A percentile compares a stretch with the other conserved stretches of the same genome.
These are phyloP conservation scores for Papilio demoleus DNA, from an alignment of 2,888 invertebrate genomes.

Conservation along the genomic window DNA sequence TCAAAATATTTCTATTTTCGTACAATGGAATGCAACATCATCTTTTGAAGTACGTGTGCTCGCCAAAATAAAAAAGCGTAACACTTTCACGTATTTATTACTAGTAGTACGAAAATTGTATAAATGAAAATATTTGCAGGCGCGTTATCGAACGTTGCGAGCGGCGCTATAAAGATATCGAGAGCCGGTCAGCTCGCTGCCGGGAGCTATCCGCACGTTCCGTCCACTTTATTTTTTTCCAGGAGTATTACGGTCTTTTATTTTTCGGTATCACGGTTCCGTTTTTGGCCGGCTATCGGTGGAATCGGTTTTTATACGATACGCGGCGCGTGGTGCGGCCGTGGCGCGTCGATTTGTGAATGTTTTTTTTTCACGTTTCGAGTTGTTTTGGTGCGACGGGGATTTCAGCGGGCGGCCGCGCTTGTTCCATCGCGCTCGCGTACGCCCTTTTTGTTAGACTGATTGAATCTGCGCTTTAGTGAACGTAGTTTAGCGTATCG, in stretches of 20 bases:
- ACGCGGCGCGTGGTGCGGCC: slow-evolving; percentile 54
- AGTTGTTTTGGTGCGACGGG: slow-evolving; percentile 81
- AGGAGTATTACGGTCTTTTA: slow-evolving; percentile 76
- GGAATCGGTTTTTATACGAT: slow-evolving; percentile 79
- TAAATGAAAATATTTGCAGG: slow-evolving; percentile 24
- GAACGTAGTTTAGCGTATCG: slow-evolving; percentile 77
- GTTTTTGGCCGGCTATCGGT: slow-evolving; percentile 80
- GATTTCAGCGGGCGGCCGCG: slow-evolving; percentile 72
- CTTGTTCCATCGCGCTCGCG: slow-evolving; percentile 78
- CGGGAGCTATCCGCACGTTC: slow-evolving; percentile 55
- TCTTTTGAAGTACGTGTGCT: background rate
- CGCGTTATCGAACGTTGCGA: slow-evolving; percentile 34
- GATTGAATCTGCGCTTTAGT: slow-evolving; percentile 82
- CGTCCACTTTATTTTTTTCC: slow-evolving; percentile 75
- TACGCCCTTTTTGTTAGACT: slow-evolving; percentile 72
- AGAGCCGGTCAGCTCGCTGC: slow-evolving; percentile 56
- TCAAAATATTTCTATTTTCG: too few species aligned
- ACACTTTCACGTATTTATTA: background rate
- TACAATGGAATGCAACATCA: too few species aligned
- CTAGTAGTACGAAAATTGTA: slow-evolving; percentile 1
- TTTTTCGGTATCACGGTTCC: slow-evolving; percentile 83
- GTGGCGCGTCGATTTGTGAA: slow-evolving; percentile 75
- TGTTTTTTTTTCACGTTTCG: slow-evolving; percentile 72
- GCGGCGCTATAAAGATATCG: slow-evolving; percentile 71
- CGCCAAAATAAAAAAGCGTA: background rate